Conservation (phyloP, 2,888 invertebrate species). For the Drosophila paramelanica region DNA sequence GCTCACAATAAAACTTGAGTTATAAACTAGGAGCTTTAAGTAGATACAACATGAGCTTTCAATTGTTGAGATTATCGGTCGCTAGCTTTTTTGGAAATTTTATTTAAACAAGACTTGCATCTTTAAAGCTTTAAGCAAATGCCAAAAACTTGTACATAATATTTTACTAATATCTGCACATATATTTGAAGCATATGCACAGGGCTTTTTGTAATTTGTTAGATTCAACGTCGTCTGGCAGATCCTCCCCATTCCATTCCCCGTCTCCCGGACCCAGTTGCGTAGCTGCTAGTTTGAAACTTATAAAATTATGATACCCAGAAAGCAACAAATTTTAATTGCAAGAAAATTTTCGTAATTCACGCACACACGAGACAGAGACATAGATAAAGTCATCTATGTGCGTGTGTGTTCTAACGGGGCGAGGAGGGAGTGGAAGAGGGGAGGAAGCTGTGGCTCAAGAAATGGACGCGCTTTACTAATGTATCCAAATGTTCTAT, state of each 20-base stretch:
- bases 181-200: conserved; percentile 62
- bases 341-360: conserved; percentile 74
- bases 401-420: neutral
- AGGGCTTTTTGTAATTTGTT: conserved; percentile 69
- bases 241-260: no score
- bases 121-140: conserved; percentile 10
- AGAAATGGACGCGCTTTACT: conserved; percentile 18
- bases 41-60: no score
- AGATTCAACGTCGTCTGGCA: conserved; percentile 23
- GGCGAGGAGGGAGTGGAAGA: neutral
- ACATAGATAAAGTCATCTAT: conserved; percentile 26
- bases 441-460: neutral
- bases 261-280: neutral
- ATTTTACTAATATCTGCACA: conserved; percentile 55
- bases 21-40: no score
- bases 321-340: conserved; percentile 80
- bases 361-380: conserved; percentile 43
- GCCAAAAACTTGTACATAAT: conserved; percentile 30
- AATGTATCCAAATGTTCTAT: conserved; percentile 22
- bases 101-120: neutral
- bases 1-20: no score
- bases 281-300: conserved; percentile 46
- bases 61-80: no score
- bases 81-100: no score
- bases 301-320: conserved; percentile 78